phyloP scores from a whole-genome alignment of 2,888 invertebrate species.

The Vanessa cardui region DNA sequence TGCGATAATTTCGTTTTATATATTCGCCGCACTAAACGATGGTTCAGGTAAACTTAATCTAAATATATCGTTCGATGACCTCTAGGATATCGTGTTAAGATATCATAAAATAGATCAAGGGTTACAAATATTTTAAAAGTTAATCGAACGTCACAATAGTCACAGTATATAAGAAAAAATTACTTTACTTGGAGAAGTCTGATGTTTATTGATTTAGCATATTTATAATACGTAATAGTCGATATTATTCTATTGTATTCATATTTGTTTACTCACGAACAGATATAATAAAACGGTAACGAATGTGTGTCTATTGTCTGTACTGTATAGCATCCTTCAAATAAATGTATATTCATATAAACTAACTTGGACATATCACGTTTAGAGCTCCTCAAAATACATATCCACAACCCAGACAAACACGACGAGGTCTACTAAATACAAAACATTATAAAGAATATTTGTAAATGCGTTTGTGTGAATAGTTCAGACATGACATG shows the following conservation, averaged over 20 bases:
- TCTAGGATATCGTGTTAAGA: not conserved
- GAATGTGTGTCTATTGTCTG: no score
- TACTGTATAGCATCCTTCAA: no score
- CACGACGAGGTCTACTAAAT: no score
- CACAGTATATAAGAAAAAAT: not conserved
- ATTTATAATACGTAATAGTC: conserved; percentile 10
- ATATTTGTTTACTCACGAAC: conserved; percentile 9
- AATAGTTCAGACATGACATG: no score
- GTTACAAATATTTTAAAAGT: conserved; percentile 1
- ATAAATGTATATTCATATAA: no score
- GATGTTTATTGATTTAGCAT: conserved; percentile 11
- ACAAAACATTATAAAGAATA: no score
- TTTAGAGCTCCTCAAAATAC: no score
- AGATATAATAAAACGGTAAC: not conserved
- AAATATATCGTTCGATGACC: not conserved
- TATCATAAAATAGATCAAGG: not conserved
- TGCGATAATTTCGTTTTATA: no score
- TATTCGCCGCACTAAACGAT: no score
- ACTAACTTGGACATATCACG: no score
- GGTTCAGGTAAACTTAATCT: not conserved
- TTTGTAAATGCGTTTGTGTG: no score
- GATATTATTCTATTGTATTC: conserved; percentile 15
- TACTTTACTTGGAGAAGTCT: not conserved
- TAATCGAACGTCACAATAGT: not conserved
- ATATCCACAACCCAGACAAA: no score